Evolutionary conservation across 2,113 vertebrate genomes (phyloP), one percentile per base, ranked within the genome.

Genomic region (Rhynchomys soricoides): DNA sequence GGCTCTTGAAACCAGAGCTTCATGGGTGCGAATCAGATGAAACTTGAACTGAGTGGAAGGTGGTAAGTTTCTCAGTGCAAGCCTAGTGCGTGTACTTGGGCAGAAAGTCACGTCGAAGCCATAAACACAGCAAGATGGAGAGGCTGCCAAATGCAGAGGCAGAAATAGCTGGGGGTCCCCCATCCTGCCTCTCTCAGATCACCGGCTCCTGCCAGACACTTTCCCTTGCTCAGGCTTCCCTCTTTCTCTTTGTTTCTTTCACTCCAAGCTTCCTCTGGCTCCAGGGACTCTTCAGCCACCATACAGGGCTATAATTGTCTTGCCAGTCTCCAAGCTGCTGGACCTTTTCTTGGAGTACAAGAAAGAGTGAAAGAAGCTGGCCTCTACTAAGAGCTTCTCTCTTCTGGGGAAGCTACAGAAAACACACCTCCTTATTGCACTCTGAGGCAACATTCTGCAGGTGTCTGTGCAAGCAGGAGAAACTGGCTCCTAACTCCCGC

Each of bases 1-100:
- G 79, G 88, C 96, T 98, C 97, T 97, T 96, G 97, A 98, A 98
- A 98, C 83, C 96, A 98, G 98, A 98, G 96, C 91, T 83, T 96
- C 96, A 95, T 96, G 92, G 57, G 94, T 89, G 74, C 81, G 94
- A 97, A 98, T 98, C 92, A 66, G 96, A 97, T 98, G 98, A 98
- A 98, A 97, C 86, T n/a, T 75, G 95, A 94, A 96, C 97, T 96
- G 59, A 43, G 86, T 66, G 91, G 91, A 98, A 98, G 97, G 97
- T 97, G 98, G 96, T 81, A 97, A 68, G 96, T 97, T 97, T 98
- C 95, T 95, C 95, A 91, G 81, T 0, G 43, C 96, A 95, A 97
- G 91, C 91, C 97, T 85, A 91, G 91, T 40, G 29, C 82, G 97
- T 95, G 91, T 45, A 89, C 96, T 97, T 97, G 74, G 88, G 97